A percentile compares a stretch with the other conserved stretches of the same genome.
Conservation (phyloP, 2,113 vertebrate species). For the Odocoileus virginianus region DNA sequence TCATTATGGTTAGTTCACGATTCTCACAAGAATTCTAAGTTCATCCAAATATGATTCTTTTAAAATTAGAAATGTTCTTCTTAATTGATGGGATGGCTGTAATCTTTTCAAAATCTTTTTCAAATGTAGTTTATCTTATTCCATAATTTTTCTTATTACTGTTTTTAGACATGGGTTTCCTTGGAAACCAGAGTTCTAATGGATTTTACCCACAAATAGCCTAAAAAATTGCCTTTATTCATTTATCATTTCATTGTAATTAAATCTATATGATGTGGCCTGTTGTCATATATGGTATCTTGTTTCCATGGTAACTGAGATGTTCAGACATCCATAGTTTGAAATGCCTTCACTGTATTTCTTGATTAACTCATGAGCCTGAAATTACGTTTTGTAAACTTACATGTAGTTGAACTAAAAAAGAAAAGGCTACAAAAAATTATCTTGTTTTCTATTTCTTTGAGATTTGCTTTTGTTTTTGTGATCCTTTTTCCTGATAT, state of each 20-base stretch:
- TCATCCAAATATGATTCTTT: background rate
- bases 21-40: slow-evolving; percentile 22
- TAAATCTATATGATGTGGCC: slow-evolving; percentile 65
- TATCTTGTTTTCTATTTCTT: slow-evolving; percentile 59
- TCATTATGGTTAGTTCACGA: background rate
- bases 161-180: slow-evolving; percentile 63
- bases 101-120: slow-evolving; percentile 56
- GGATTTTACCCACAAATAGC: slow-evolving; percentile 56
- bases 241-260: slow-evolving; percentile 74
- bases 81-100: slow-evolving; percentile 8
- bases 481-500: slow-evolving; percentile 50
- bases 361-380: slow-evolving; percentile 51
- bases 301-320: slow-evolving; percentile 65
- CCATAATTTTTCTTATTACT: slow-evolving; percentile 54
- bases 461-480: slow-evolving; percentile 65
- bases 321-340: slow-evolving; percentile 51
- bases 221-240: slow-evolving; percentile 62
- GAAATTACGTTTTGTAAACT: slow-evolving; percentile 62
- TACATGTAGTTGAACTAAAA: slow-evolving; percentile 50
- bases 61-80: slow-evolving; percentile 48
- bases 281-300: slow-evolving; percentile 47
- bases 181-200: slow-evolving; percentile 67
- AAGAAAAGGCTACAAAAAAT: slow-evolving; percentile 23
- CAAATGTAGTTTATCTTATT: slow-evolving; percentile 37
- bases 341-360: slow-evolving; percentile 61